Evolutionary conservation across 2,113 vertebrate genomes (phyloP).

Genomic region (Strix uralensis): DNA sequence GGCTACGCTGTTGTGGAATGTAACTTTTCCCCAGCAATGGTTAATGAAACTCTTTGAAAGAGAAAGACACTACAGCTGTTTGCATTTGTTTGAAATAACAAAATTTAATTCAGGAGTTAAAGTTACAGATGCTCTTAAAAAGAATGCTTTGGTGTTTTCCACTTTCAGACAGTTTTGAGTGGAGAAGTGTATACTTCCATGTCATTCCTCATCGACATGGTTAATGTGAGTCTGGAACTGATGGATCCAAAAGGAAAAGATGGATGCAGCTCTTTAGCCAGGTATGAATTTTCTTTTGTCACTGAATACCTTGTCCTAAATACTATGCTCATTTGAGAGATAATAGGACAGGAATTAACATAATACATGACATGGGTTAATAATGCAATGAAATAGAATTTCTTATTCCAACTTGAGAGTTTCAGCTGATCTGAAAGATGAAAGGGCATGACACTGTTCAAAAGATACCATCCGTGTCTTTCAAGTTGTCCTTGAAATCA

Average conservation of each 20-base stretch:
- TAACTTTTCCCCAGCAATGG: not conserved
- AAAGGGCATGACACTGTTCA: not conserved
- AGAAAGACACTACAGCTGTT: not conserved
- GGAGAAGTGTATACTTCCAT: conserved; percentile 91
- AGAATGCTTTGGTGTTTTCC: not conserved
- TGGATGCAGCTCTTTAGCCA: conserved; percentile 82
- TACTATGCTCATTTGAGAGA: not conserved
- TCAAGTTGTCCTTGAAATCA: not conserved
- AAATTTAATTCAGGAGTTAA: not conserved
- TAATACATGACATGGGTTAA: not conserved
- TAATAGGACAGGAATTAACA: not conserved
- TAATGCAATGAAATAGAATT: not conserved
- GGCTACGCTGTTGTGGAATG: not conserved
- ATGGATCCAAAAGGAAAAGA: conserved; percentile 77
- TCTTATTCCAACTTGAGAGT: not conserved
- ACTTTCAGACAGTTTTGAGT: conserved; percentile 89
- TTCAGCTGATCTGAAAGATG: not conserved
- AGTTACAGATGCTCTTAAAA: not conserved
- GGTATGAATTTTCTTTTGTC: not conserved
- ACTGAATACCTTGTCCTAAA: not conserved
- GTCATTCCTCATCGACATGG: conserved; percentile 94
- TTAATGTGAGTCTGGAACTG: conserved; percentile 94
- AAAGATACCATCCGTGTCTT: not conserved
- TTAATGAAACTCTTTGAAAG: not conserved
- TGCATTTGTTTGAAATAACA: not conserved